Conservation (phyloP, 2,797 vertebrate species). For the Okamejei kenojei region DNA sequence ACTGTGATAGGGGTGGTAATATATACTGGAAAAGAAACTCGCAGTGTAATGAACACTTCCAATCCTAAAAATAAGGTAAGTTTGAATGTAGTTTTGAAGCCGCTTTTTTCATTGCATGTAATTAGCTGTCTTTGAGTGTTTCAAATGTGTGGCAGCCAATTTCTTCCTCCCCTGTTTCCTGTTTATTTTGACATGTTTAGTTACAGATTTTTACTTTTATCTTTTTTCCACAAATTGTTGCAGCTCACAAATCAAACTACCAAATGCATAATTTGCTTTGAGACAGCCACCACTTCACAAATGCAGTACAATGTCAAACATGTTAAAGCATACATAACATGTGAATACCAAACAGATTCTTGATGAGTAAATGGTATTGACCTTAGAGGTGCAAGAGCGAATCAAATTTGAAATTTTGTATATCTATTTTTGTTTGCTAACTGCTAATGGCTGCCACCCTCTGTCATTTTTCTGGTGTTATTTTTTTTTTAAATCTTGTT, state of each 20-base stretch:
- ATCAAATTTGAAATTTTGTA: constrained; percentile 21
- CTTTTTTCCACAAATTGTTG: constrained; percentile 14
- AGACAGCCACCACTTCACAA: constrained; percentile 29
- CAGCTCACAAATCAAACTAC: neutral
- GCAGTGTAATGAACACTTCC: constrained; percentile 93
- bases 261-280: constrained; percentile 28
- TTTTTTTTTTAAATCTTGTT: neutral
- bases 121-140: neutral
- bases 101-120: neutral
- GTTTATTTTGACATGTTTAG: constrained; percentile 7
- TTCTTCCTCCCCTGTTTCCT: neutral
- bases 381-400: neutral
- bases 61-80: constrained; percentile 92
- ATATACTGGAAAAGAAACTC: constrained; percentile 95
- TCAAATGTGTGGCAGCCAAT: neutral
- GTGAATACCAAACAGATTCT: constrained; percentile 35
- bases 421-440: neutral
- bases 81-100: neutral
- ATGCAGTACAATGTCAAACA: constrained; percentile 17
- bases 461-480: neutral
- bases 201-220: constrained; percentile 3
- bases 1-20: constrained; percentile 96
- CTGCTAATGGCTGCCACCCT: neutral
- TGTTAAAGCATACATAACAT: constrained; percentile 25
- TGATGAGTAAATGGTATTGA: constrained; percentile 24